Conservation (phyloP, 1,140 invertebrate species). For the Luehdorfia chinensis region DNA sequence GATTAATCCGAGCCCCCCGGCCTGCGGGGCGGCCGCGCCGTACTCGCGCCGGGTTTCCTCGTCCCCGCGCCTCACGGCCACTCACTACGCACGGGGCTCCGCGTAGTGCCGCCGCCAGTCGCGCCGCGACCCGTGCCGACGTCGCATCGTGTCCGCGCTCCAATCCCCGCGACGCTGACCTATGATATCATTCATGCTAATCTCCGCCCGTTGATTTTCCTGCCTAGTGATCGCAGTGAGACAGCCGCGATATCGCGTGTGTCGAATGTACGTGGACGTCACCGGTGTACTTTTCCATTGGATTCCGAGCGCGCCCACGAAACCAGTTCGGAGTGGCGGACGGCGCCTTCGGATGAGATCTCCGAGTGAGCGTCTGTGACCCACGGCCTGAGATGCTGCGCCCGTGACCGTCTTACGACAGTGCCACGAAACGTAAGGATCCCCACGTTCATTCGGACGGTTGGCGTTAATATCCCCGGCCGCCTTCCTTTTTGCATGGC, state of each 20-base stretch:
- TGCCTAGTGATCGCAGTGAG: slow-evolving; percentile 65
- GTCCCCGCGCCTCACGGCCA: slow-evolving; percentile 73
- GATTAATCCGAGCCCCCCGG: slow-evolving; percentile 64
- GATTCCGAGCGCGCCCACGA: slow-evolving; percentile 47
- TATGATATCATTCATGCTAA: slow-evolving; percentile 70
- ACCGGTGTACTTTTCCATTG: slow-evolving; percentile 62
- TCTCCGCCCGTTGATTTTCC: slow-evolving; percentile 69
- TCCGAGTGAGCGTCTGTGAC: slow-evolving; percentile 49
- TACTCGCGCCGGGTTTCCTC: slow-evolving; percentile 71
- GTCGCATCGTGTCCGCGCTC: slow-evolving; percentile 40
- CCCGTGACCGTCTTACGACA: slow-evolving; percentile 71
- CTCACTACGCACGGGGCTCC: slow-evolving; percentile 70
- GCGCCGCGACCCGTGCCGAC: slow-evolving; percentile 65
- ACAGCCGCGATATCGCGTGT: slow-evolving; percentile 60
- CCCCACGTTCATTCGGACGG: slow-evolving; percentile 59
- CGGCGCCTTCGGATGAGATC: slow-evolving; percentile 63
- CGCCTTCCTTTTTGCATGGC: slow-evolving; percentile 74
- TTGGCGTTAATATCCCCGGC: slow-evolving; percentile 52
- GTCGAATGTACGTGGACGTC: slow-evolving; percentile 65
- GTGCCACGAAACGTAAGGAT: slow-evolving; percentile 75
- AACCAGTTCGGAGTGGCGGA: slow-evolving; percentile 60
- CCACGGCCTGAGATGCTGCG: slow-evolving; percentile 70
- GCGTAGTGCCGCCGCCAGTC: slow-evolving; percentile 68
- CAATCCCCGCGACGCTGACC: slow-evolving; percentile 25
- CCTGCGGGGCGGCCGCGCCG: slow-evolving; percentile 41